Evolutionary conservation across 92 coral and sea anemone species (phyloP), one percentile per base, ranked within the genome.

Genomic region (Heliopora coerulea): DNA sequence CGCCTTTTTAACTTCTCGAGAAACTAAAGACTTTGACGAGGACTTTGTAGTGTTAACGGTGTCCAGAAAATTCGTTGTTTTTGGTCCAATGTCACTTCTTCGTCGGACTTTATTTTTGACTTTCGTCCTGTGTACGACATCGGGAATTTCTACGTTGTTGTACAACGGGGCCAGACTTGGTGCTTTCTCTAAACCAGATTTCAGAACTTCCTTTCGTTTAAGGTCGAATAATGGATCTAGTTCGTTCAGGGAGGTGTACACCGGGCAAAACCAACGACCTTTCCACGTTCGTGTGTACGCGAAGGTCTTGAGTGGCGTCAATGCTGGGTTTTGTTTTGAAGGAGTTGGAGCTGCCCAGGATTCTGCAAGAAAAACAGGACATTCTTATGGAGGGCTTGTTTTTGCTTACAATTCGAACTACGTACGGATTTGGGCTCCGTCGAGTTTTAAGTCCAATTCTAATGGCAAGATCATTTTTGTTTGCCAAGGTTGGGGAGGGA

Each of bases 391-490:
- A 28, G 99, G 99, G 44, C 30, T 95, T n/a, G 62, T 95, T 74
- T 95, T 62, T 80, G 99, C 96, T 40, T 95, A 95, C 78, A 86
- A 95, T 70, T 79, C 91, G 1, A 86, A 80, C 49, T 75, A 48
- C 60, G 91, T 95, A 37, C 86, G 99, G 19, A 65, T 95, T 28
- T 95, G 99, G 99, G 99, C 96, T 35, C 99, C 99, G 3, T 85
- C 84, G 27, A 73, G 79, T 39, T 82, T 54, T 66, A 54, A 27
- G 35, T 64, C 28, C 31, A n/a, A 77, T 14, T 79, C 83, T 20
- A 90, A 80, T 39, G 96, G 96, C 9, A 80, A 79, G 35, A 72
- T 95, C 3, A 83, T 95, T n/a, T 90, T 77, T 29, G 78, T 95
- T 21, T 75, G 91, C 79, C 89, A 88, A 62, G 99, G 99, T 19